Conservation (phyloP, 1,140 invertebrate genomes). For the Oncopodura yosiiana region DNA sequence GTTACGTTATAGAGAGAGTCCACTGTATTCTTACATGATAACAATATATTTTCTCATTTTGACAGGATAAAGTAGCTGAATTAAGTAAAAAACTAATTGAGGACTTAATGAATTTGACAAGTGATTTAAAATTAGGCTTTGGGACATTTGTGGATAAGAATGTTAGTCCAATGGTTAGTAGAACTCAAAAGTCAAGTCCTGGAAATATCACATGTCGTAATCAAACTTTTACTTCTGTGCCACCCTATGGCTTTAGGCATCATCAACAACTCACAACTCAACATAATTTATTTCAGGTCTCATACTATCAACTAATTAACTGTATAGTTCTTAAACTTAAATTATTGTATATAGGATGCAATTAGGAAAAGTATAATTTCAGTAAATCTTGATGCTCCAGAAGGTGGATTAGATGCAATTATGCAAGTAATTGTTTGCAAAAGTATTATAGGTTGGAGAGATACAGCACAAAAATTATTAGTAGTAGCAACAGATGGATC, state of each 20-base stretch:
- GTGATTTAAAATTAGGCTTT: slow-evolving; percentile 67
- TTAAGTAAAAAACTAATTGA: slow-evolving; percentile 47
- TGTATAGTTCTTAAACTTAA: too few species aligned
- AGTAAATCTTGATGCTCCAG: slow-evolving; percentile 59
- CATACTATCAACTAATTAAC: too few species aligned
- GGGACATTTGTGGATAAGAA: slow-evolving; percentile 66
- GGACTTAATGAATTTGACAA: slow-evolving; percentile 60
- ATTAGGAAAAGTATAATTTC: slow-evolving; percentile 46
- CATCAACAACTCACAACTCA: slow-evolving; percentile 29
- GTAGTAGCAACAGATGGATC: slow-evolving; percentile 53
- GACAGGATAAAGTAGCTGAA: slow-evolving; percentile 17
- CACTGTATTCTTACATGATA: too few species aligned
- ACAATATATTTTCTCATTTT: too few species aligned
- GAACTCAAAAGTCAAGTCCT: neutral
- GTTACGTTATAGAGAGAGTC: too few species aligned
- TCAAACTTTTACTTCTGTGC: too few species aligned
- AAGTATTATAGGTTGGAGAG: slow-evolving; percentile 46
- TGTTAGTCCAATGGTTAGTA: slow-evolving; percentile 17
- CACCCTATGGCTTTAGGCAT: slow-evolving; percentile 36
- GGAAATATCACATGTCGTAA: too few species aligned
- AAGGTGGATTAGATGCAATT: slow-evolving; percentile 69
- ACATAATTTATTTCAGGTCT: slow-evolving; percentile 16
- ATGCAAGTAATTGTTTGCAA: slow-evolving; percentile 61
- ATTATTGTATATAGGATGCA: neutral
- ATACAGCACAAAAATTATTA: slow-evolving; percentile 51